These are phyloP conservation scores for zebrafish (Danio rerio) DNA, from an alignment of 2,113 vertebrate species.

Conservation along the genomic window DNA sequence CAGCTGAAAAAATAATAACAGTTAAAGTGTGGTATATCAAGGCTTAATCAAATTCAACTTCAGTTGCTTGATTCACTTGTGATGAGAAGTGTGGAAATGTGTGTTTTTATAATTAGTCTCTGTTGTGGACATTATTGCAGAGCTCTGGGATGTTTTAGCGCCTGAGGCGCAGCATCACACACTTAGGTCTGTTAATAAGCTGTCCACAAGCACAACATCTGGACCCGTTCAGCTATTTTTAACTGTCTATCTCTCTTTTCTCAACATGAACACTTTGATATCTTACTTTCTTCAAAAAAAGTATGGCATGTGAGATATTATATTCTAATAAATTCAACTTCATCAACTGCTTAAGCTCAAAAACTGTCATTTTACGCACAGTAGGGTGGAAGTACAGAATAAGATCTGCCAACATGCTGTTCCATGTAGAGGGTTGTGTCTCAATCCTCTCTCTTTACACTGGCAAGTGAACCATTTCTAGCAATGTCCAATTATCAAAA, in stretches of 20 bases:
- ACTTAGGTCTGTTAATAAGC: conserved; percentile 61
- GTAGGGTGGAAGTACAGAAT: background rate
- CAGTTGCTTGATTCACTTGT: background rate
- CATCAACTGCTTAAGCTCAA: background rate
- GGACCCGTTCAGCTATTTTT: conserved; percentile 56
- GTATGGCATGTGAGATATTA: background rate
- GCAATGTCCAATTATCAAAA: background rate
- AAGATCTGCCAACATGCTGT: background rate
- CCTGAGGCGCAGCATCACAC: conserved; percentile 52
- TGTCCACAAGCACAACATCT: conserved; percentile 60
- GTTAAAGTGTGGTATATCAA: background rate
- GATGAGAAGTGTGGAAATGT: conserved; percentile 41
- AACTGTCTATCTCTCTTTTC: conserved; percentile 12
- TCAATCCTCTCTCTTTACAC: background rate
- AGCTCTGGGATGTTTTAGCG: conserved; percentile 56
- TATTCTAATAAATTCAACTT: conserved; percentile 3
- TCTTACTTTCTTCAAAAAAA: conserved; percentile 11
- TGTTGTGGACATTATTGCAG: conserved; percentile 53
- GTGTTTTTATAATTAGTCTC: conserved; percentile 55
- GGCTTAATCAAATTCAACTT: conserved; percentile 25
- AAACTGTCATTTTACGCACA: background rate
- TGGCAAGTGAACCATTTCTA: background rate
- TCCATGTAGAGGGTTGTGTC: background rate
- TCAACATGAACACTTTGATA: conserved; percentile 43
- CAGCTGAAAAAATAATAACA: background rate